Conservation (phyloP, 2,888 invertebrate species). For the Masnerella sp. region DNA sequence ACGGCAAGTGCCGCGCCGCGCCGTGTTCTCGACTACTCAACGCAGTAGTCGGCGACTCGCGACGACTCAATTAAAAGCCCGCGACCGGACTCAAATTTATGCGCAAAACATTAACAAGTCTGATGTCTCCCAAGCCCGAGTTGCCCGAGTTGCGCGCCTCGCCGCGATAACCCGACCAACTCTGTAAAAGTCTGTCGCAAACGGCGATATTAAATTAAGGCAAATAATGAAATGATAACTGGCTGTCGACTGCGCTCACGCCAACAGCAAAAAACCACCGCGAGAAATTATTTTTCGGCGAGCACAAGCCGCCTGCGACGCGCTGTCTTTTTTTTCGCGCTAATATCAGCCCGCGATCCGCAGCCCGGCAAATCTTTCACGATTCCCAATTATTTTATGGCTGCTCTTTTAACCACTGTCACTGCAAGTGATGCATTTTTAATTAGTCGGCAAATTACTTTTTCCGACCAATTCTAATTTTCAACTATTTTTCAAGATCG, state of each 20-base stretch:
- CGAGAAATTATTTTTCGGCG: conserved; percentile 46
- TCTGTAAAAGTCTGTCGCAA: conserved; percentile 58
- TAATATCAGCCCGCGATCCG: conserved; percentile 13
- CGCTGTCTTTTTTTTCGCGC: conserved; percentile 23
- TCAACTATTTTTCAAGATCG: too few relatives aligned
- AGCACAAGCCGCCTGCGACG: too few relatives aligned
- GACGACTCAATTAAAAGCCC: conserved; percentile 62
- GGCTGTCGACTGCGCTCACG: conserved; percentile 59
- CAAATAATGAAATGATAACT: conserved; percentile 75
- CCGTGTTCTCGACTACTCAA: conserved; percentile 47
- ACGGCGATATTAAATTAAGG: conserved; percentile 73
- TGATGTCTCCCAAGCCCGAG: conserved; percentile 67
- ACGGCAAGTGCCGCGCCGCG: conserved; percentile 44
- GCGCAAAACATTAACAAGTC: conserved; percentile 77
- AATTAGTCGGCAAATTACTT: too few relatives aligned
- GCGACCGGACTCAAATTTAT: conserved; percentile 72
- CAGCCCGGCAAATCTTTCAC: conserved; percentile 1
- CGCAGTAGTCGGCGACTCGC: conserved; percentile 46
- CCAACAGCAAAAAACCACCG: conserved; percentile 39
- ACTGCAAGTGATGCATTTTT: background rate
- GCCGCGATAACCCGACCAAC: conserved; percentile 45
- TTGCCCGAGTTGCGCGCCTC: conserved; percentile 14
- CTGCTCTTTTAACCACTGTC: background rate
- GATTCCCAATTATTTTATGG: conserved; percentile 12
- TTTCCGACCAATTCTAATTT: too few relatives aligned